Conservation (phyloP, 2,888 invertebrate genomes). For the Pammene fasciana region DNA sequence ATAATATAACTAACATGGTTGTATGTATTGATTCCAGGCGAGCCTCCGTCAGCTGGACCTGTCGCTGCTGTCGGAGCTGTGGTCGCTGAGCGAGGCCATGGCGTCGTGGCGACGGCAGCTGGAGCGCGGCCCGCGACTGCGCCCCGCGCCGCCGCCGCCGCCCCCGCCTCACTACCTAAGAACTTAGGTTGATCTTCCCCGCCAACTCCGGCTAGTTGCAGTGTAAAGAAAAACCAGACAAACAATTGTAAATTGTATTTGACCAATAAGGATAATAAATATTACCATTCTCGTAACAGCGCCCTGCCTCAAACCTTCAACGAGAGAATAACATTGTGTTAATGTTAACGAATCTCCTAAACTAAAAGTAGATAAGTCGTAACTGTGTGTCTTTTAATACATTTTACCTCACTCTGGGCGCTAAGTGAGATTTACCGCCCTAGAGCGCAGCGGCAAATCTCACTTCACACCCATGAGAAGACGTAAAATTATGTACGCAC, state of each 20-base stretch:
- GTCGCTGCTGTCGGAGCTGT: slow-evolving; percentile 93
- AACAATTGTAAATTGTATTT: neutral
- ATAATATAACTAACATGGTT: neutral
- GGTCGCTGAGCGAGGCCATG: slow-evolving; percentile 96
- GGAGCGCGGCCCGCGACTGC: slow-evolving; percentile 77
- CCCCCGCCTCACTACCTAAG: slow-evolving; percentile 78
- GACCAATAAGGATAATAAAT: neutral
- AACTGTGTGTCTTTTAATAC: too few relatives aligned
- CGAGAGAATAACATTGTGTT: too few relatives aligned
- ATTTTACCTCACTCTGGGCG: too few relatives aligned
- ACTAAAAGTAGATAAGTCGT: too few relatives aligned
- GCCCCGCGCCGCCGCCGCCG: slow-evolving; percentile 79
- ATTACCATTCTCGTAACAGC: neutral
- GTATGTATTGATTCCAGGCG: slow-evolving; percentile 85
- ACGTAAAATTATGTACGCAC: too few relatives aligned
- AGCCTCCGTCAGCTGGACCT: slow-evolving; percentile 94
- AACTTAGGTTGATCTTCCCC: slow-evolving; percentile 54
- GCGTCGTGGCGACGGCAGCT: slow-evolving; percentile 89
- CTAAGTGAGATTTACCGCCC: too few relatives aligned
- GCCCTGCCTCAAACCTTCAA: too few relatives aligned
- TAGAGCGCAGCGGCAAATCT: too few relatives aligned
- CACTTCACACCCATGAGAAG: too few relatives aligned
- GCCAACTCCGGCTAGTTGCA: neutral
- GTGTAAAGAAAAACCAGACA: neutral
- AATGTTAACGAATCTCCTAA: too few relatives aligned